A percentile compares a stretch with the other conserved stretches of the same genome.
Conservation (phyloP, 2,888 invertebrate genomes). For the Lasioglossum malachurum region DNA sequence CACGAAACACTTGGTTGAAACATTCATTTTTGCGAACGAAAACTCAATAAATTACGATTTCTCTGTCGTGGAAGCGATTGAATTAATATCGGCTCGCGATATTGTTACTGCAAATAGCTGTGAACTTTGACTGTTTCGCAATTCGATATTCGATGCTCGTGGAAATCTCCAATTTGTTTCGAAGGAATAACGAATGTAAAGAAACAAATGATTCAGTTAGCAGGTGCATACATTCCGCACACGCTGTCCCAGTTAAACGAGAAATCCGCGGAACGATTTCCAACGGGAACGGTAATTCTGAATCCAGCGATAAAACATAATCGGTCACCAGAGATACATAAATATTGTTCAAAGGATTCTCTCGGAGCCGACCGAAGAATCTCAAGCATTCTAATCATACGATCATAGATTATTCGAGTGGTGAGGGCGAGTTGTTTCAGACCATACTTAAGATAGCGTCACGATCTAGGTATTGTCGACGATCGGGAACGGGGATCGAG, state of each 20-base stretch:
- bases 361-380: not conserved
- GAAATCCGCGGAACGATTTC: not conserved
- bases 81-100: not conserved
- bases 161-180: not conserved
- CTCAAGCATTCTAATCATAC: too few species aligned
- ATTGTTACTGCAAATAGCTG: not conserved
- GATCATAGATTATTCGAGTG: not conserved
- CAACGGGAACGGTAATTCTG: not conserved
- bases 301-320: not conserved
- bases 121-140: constrained; percentile 3
- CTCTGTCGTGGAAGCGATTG: not conserved
- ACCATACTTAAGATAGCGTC: constrained; percentile 22
- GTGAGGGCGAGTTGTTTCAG: not conserved
- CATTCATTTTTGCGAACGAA: not conserved
- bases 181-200: too few species aligned
- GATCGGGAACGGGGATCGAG: not conserved
- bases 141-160: not conserved
- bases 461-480: not conserved
- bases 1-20: not conserved
- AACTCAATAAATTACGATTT: not conserved
- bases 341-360: not conserved
- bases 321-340: not conserved
- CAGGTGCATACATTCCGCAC: not conserved
- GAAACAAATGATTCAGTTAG: not conserved
- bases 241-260: not conserved